Evolutionary conservation across 2,888 invertebrate species (phyloP), one percentile per base, ranked within the genome.

Genomic region (Baronia brevicornis): DNA sequence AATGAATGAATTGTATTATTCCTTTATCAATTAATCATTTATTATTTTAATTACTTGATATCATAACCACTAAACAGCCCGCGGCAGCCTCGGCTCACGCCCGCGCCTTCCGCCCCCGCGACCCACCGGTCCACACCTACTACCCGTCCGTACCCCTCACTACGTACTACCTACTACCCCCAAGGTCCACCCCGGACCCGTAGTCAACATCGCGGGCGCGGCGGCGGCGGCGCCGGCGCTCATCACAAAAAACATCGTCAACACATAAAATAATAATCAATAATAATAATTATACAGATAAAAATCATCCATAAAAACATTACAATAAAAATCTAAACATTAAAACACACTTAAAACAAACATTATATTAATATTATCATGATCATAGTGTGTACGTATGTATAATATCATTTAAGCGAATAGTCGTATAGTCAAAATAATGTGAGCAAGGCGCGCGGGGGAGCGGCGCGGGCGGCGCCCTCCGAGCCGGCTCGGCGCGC

Each of bases 321-420:
- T 84, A 84, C 75, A 84, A 84, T 84, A 84, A 84, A 84, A 84
- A 82, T 84, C 84, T 84, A 84, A 84, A 82, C 80, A 79, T 84
- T 82, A 82, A 84, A 82, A 82, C 84, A 82, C 84, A 70, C 84
- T 82, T 82, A 84, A 84, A 84, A 84, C 84, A 84, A 84, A 80
- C 79, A 84, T 82, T 84, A 84, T 82, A 84, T 82, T 84, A 84
- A 84, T 82, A 82, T 79, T 84, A 82, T 77, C 72, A 64, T 82
- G 77, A 78, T 82, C 73, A 79, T 82, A 82, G 79, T 74, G 80
- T 79, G 79, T 84, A 80, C 71, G 77, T 80, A 79, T 70, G 77
- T 79, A 79, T 80, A 80, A 78, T 79, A 80, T 80, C 78, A 75
- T 79, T 74, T 78, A 84, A 84, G 82, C 82, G 75, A 82, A 72